Evolutionary conservation across 2,797 vertebrate species (phyloP).

Genomic region (Lycodopsis pacificus): DNA sequence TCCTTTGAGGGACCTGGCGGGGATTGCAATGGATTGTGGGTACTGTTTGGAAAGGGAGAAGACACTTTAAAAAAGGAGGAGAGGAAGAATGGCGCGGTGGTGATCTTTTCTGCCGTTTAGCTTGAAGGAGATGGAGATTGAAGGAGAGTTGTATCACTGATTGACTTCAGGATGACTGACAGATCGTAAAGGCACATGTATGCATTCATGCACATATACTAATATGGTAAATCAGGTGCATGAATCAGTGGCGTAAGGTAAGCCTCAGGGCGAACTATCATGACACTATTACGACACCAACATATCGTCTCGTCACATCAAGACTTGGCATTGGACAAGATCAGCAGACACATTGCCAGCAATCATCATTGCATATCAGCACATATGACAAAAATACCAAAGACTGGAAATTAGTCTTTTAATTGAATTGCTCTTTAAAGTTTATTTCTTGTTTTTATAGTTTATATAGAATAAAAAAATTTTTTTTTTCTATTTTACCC

Average conservation of each 20-base stretch:
- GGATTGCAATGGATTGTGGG: conserved; percentile 36
- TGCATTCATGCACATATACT: not conserved
- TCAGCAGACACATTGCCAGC: not conserved
- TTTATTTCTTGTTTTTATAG: not conserved
- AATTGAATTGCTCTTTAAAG: too few species aligned
- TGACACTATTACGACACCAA: not conserved
- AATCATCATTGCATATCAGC: not conserved
- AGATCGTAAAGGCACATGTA: not conserved
- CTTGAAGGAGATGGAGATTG: not conserved
- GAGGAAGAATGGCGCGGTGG: not conserved
- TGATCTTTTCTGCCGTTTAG: not conserved
- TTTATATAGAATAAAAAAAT: not conserved
- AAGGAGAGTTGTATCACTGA: conserved; percentile 1
- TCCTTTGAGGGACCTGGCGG: conserved; percentile 19
- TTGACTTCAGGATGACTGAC: conserved; percentile 1
- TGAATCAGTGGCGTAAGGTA: not conserved
- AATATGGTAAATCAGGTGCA: not conserved
- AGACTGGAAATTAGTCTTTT: not conserved
- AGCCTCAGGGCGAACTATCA: not conserved
- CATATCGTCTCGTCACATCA: not conserved
- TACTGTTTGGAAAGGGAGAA: not conserved
- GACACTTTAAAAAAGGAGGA: not conserved
- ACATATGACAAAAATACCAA: not conserved
- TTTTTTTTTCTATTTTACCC: not conserved
- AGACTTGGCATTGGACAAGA: not conserved